Conservation (phyloP, 2,888 invertebrate species). For the Aporophyla lueneburgensis region DNA sequence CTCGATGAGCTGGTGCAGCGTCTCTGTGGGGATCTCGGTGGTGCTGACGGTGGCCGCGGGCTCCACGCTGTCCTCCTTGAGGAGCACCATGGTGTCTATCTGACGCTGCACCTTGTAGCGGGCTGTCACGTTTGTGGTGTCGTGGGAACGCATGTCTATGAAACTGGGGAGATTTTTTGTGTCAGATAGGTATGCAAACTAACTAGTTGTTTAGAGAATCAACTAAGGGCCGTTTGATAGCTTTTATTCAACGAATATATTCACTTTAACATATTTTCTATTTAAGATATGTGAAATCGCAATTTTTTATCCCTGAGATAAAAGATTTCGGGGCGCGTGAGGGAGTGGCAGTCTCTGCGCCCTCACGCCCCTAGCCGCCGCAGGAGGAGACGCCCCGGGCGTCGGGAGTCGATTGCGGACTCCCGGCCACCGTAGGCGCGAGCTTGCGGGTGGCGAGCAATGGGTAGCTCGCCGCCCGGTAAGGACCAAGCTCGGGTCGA, state of each 20-base stretch:
- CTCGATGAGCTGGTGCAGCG: conserved; percentile 96
- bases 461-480: no score
- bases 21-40: conserved; percentile 96
- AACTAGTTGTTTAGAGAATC: background rate
- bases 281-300: background rate
- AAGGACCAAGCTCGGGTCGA: no score
- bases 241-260: background rate
- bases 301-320: no score
- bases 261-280: background rate
- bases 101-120: conserved; percentile 93
- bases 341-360: no score
- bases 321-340: no score
- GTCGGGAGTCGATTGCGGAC: no score
- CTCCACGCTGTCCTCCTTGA: conserved; percentile 96
- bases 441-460: no score
- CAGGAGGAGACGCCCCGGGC: no score
- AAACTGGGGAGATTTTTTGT: conserved; percentile 88
- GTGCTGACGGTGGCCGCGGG: conserved; percentile 97
- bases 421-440: no score
- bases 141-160: conserved; percentile 91
- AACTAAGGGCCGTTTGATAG: background rate
- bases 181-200: background rate
- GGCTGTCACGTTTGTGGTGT: conserved; percentile 91
- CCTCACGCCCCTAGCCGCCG: no score
- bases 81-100: conserved; percentile 93